Percentiles rank a stretch among this genome's conserved stretches.
These are phyloP conservation scores for Biston stratarius DNA, from an alignment of 2,888 invertebrate genomes.

Conservation along the genomic window DNA sequence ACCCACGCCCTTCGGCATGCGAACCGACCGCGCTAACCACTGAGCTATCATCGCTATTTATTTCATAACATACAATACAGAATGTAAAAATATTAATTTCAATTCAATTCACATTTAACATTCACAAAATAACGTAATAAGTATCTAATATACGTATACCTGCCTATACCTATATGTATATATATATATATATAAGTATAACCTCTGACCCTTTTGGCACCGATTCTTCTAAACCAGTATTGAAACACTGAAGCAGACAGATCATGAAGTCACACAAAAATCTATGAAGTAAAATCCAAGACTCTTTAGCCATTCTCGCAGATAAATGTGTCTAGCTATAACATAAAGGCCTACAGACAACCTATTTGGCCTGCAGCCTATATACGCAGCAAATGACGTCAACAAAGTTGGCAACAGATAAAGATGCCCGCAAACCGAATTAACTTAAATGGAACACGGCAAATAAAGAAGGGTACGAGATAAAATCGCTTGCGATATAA, in stretches of 20 bases:
- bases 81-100: too few relatives aligned
- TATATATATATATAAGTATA: background rate
- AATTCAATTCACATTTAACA: too few relatives aligned
- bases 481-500: conserved; percentile 36
- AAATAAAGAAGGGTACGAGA: conserved; percentile 34
- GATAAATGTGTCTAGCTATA: conserved; percentile 17
- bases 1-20: too few relatives aligned
- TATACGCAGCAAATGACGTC: conserved; percentile 67
- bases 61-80: too few relatives aligned
- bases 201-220: background rate
- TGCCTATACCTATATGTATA: too few relatives aligned
- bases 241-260: background rate
- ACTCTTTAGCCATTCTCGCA: conserved; percentile 1
- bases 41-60: too few relatives aligned
- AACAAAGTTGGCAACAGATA: conserved; percentile 60
- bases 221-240: background rate
- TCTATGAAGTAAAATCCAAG: background rate
- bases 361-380: conserved; percentile 61
- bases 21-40: too few relatives aligned
- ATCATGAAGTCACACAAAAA: background rate
- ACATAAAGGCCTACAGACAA: conserved; percentile 41
- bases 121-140: too few relatives aligned
- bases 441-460: conserved; percentile 51
- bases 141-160: too few relatives aligned
- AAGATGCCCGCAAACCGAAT: conserved; percentile 57